Base-by-base conservation (phyloP, 2,113 vertebrate genomes). In the Bagarius yarrelli region DNA sequence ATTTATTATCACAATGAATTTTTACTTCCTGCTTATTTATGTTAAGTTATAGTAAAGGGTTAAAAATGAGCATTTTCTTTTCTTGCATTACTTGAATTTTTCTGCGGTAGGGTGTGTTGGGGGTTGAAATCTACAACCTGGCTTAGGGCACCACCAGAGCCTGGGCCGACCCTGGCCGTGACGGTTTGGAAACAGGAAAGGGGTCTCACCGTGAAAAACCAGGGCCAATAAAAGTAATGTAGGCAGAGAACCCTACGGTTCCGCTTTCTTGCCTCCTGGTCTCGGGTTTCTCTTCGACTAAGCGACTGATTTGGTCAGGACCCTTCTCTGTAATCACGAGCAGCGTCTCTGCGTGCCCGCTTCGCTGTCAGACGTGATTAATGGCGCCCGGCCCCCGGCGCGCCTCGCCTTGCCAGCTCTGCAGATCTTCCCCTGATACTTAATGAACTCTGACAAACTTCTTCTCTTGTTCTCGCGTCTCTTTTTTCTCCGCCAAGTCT, bases 361-460 rank as follows among this genome's bases (percentile, higher is more conserved):
- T 91, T 91, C 89, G 91, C 88, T 93, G 93, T 93, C 93, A 93
- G 89, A 91, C 90, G 92, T 94, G 93, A 94, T 94, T 93, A 94
- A 93, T 94, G 93, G 90, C 89, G 88, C 88, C 84, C 83, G 90
- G 92, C 90, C 90, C 89, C 90, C 89, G 79, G 90, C 87, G 83
- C 87, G 89, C 90, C 91, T 92, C 90, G 89, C 87, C 75, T 91
- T 93, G 92, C 93, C 92, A 94, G 91, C 91, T 91, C 90, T 87
- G 93, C 91, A 92, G 89, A 93, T 93, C 92, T 94, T 94, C 93
- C 94, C 93, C 91, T 92, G 92, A 93, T 92, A 93, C 90, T 93
- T 94, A 94, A 94, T 93, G 92, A 93, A 93, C 91, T 92, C 91
- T 93, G 93, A 94, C 92, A 93, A 93, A 91, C 90, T 93, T 92